A percentile compares a stretch with the other conserved stretches of the same genome.
Evolutionary conservation across 2,888 invertebrate genomes (phyloP).

Genomic region (Ernsta delagoae): DNA sequence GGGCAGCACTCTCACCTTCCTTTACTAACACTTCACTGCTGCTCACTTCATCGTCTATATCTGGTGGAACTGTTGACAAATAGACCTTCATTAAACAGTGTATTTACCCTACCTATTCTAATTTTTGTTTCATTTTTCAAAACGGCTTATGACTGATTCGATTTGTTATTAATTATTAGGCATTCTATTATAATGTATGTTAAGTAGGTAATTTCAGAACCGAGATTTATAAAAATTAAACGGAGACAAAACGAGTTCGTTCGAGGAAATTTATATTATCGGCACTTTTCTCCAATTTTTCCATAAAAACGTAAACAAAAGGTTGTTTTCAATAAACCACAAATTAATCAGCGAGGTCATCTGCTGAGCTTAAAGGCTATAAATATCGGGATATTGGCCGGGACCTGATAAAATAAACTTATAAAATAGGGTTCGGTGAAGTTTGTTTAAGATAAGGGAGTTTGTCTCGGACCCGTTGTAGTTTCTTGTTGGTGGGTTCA

Average conservation of each 20-base stretch:
- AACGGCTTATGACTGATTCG: too few species aligned
- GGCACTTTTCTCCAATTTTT: not conserved
- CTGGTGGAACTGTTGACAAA: conserved; percentile 87
- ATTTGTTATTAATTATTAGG: too few species aligned
- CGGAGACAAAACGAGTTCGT: too few species aligned
- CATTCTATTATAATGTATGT: too few species aligned
- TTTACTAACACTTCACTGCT: conserved; percentile 91
- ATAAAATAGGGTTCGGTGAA: conserved; percentile 39
- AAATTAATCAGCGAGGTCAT: conserved; percentile 32
- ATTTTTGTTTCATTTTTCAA: too few species aligned
- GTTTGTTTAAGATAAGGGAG: conserved; percentile 42
- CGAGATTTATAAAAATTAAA: too few species aligned
- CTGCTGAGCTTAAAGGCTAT: conserved; percentile 23
- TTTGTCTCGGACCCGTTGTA: conserved; percentile 36
- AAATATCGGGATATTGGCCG: conserved; percentile 33
- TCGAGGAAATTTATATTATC: too few species aligned
- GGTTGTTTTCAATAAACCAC: conserved; percentile 9
- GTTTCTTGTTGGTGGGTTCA: conserved; percentile 38
- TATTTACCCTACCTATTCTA: too few species aligned
- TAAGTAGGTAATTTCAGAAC: too few species aligned
- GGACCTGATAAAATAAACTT: conserved; percentile 42
- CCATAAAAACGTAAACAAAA: not conserved
- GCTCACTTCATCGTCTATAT: conserved; percentile 90
- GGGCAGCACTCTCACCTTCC: conserved; percentile 91
- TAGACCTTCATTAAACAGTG: not conserved